Evolutionary conservation across 2,797 vertebrate species (phyloP), one percentile per base, ranked within the genome.

Genomic region (Brotogeris chrysoptera): DNA sequence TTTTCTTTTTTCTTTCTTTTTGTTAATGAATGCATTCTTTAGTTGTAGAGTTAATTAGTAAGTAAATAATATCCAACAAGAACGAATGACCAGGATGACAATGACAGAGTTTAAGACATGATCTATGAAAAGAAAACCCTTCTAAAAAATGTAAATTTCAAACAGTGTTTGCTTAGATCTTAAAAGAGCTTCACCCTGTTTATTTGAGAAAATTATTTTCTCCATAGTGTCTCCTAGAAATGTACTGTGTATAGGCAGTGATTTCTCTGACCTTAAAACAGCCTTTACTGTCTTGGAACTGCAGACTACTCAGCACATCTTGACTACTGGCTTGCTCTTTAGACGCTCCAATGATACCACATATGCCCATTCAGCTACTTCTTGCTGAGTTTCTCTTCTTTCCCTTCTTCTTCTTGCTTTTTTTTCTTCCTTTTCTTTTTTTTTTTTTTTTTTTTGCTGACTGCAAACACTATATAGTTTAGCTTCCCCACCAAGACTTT

Each of bases 241-340:
- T 60, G 43, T 9, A 27, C 80, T 94, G n/a, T 81, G 55, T 96
- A 96, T 90, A 87, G 27, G 80, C 52, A 95, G 86, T 84, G 93
- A 91, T 94, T 97, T 91, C 70, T 80, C 1, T 96, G 96, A 97
- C 97, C 96, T 98, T 97, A 97, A 96, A 97, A 96, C 59, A 97
- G 95, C 69, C 95, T 97, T 96, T 95, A 95, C 94, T 96, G 83
- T 96, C 93, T 94, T 91, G 93, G 91, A 97, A 97, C 92, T 96
- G 55, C 89, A 95, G 87, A 88, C 96, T 97, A 97, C 92, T 98
- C 97, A 97, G 97, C 96, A 98, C 71, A 96, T 97, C 86, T 84
- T 76, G 68, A 91, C 61, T 80, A 93, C 73, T 95, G 90, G 43
- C 72, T 85, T 93, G 86, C 80, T 97, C 96, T 97, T 95, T 97